These are phyloP conservation scores for Leucophenga varia DNA, from an alignment of 1,140 invertebrate genomes.

Conservation along the genomic window DNA sequence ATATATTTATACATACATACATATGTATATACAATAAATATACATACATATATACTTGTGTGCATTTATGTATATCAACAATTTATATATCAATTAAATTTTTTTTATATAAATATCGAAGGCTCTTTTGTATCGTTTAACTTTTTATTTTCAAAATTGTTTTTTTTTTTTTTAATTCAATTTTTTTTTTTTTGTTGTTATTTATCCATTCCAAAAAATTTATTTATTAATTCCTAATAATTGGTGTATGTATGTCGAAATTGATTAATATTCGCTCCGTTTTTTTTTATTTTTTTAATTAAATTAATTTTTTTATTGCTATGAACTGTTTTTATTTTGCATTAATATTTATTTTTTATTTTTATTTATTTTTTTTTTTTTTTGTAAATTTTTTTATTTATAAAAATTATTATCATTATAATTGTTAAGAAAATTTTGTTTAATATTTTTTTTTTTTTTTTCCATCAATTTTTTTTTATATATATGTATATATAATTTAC, in stretches of 20 bases:
- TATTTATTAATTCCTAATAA: constrained; percentile 8
- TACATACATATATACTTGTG: background rate
- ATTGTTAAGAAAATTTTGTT: constrained; percentile 17
- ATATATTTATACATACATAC: background rate
- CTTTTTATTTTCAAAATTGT: constrained; percentile 6
- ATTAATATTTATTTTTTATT: constrained; percentile 12
- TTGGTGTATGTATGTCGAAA: constrained; percentile 18
- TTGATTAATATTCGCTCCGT: constrained; percentile 5
- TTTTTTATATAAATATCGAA: no score
- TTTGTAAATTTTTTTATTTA: constrained; percentile 26
- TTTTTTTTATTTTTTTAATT: no score
- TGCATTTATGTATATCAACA: background rate
- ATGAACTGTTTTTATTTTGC: constrained; percentile 35
- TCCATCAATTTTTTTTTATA: no score
- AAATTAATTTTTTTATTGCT: constrained; percentile 26
- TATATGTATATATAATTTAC: no score
- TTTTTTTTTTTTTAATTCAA: constrained; percentile 5
- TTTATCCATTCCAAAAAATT: constrained; percentile 5
- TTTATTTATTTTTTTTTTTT: constrained; percentile 10
- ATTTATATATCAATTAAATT: background rate
- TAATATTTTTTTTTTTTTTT: no score
- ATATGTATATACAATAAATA: background rate
- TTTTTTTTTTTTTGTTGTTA: constrained; percentile 3
- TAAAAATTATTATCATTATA: constrained; percentile 53
- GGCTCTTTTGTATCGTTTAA: no score